phyloP scores from a whole-genome alignment of 2,888 invertebrate genomes.

The Phragmatobia fuliginosa region DNA sequence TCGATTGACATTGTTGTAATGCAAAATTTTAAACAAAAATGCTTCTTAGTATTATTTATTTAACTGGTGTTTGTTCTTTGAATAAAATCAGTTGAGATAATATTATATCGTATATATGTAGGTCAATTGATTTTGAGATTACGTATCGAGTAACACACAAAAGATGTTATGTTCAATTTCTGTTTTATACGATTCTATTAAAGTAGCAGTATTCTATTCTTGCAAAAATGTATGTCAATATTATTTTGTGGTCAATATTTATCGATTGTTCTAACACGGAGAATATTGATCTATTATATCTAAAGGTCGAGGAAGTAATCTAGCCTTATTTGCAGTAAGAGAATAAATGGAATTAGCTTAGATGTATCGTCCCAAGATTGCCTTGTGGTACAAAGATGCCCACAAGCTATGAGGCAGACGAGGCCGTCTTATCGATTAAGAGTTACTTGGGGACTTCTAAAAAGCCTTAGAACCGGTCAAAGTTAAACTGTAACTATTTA shows the following conservation, averaged over 20 bases:
- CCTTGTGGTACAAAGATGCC: neutral
- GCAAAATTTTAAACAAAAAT: neutral
- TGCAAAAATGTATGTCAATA: neutral
- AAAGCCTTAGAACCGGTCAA: conserved; percentile 55
- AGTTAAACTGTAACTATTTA: conserved; percentile 57
- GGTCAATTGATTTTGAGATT: neutral
- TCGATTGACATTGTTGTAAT: neutral
- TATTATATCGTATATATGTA: neutral
- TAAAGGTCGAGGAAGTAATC: neutral
- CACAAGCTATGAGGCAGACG: conserved; percentile 28
- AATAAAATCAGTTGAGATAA: neutral
- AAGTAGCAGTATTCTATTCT: neutral
- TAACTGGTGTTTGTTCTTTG: neutral
- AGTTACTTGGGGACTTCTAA: conserved; percentile 55
- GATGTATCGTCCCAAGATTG: conserved; percentile 6
- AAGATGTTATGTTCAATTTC: neutral
- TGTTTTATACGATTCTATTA: neutral
- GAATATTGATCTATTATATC: conserved; percentile 7
- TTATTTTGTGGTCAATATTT: neutral
- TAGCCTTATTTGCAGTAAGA: neutral
- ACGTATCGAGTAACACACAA: neutral
- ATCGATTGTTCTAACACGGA: neutral
- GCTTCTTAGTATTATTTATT: neutral
- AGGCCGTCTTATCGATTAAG: conserved; percentile 54
- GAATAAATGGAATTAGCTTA: neutral